Percentiles rank a stretch among this genome's conserved stretches.
Evolutionary conservation across 1,140 invertebrate genomes (phyloP).

Genomic region (Campoletis sonorensis): DNA sequence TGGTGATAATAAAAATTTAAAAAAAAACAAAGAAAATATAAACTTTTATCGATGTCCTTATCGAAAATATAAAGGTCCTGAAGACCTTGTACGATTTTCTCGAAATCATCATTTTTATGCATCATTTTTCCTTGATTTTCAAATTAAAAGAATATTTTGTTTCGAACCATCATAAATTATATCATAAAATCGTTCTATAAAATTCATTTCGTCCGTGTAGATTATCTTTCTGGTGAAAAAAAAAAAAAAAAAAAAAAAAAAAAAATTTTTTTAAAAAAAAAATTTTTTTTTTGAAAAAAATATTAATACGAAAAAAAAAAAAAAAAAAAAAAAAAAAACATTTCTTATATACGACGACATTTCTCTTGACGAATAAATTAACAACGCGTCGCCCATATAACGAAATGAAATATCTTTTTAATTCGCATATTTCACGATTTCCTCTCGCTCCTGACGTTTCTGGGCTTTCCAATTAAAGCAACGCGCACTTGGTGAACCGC

Average conservation of each 20-base stretch:
- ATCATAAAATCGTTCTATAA: not conserved
- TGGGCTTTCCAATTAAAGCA: constrained; percentile 19
- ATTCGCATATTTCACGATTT: constrained; percentile 10
- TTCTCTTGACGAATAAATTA: not conserved
- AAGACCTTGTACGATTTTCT: not conserved
- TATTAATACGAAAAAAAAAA: too few species aligned
- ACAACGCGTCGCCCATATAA: not conserved
- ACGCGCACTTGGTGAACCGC: not conserved
- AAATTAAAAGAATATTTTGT: not conserved
- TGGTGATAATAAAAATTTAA: too few species aligned
- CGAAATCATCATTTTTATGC: not conserved
- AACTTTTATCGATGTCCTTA: too few species aligned
- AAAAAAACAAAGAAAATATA: too few species aligned
- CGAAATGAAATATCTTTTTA: not conserved
- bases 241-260: too few species aligned
- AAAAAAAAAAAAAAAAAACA: not conserved
- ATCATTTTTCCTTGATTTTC: not conserved
- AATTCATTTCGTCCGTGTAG: not conserved
- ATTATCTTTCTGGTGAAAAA: not conserved
- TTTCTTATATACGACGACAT: not conserved
- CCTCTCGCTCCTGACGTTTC: not conserved
- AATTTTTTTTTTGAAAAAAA: too few species aligned
- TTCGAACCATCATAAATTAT: not conserved
- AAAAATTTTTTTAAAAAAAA: too few species aligned
- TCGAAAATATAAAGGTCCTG: too few species aligned